Evolutionary conservation across 1,140 invertebrate species (phyloP), one percentile per base, ranked within the genome.

Genomic region (Drosophila carrolli): DNA sequence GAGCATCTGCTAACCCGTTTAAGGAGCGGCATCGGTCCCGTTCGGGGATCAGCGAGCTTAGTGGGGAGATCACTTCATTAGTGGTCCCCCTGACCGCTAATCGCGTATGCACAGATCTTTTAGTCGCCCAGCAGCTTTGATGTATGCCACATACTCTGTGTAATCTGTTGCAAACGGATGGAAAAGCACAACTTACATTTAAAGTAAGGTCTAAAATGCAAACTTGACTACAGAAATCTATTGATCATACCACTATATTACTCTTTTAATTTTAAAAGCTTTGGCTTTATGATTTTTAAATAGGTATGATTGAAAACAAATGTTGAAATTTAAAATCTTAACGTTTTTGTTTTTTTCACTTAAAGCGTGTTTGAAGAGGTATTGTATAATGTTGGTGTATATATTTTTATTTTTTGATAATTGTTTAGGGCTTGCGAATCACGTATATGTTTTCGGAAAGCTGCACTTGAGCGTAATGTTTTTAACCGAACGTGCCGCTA

Each of bases 381-480:
- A 23, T 32, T 32, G 29, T 32, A 7, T 32, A 8, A 32, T 32
- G 29, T 32, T 8, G 8, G 1, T 32, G 29, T 32, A 32, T 32
- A 7, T 7, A 32, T 32, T 32, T 23, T 23, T 23, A 4, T 23
- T 23, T 78, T 46, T 50, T 65, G 54, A 61, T 65, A 57, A 43
- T 35, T 70, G 35, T 43, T 10, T 14, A 70, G 35, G 48, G 47
- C 38, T 32, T 14, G 16, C n/a, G 60, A 71, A 89, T 80, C 77
- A 84, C 84, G 85, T 70, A 90, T 90, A 89, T 90, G 81, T 89
- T 90, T 90, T 75, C 57, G 61, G 70, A 71, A 74, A 81, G 84
- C 74, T 89, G 85, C 85, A 90, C 66, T 61, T 40, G 77, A 73
- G 85, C 57, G 85, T 76, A 89, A 84, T 90, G 80, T 90, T 78